Conservation (phyloP, 2,888 invertebrate species). For the Pollenia angustigena region DNA sequence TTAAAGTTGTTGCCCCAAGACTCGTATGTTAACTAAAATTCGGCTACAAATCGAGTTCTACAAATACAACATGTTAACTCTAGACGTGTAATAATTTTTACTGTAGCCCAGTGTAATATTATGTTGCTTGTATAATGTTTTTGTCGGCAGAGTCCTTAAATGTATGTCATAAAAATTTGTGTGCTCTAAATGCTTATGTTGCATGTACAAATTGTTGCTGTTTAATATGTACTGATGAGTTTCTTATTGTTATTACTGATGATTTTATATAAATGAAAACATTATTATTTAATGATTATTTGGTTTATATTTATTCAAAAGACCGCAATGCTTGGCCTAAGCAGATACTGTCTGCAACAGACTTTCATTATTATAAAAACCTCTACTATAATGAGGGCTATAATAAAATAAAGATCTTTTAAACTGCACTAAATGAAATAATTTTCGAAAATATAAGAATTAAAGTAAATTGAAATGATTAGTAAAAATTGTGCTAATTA, state of each 20-base stretch:
- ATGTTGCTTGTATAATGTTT: not conserved
- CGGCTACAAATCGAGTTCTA: no score
- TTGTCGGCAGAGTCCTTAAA: slow-evolving; percentile 38
- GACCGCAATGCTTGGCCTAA: slow-evolving; percentile 23
- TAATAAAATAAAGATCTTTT: slow-evolving; percentile 19
- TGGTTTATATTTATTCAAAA: slow-evolving; percentile 24
- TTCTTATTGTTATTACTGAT: not conserved
- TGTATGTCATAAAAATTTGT: slow-evolving; percentile 56
- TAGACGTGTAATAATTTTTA: no score
- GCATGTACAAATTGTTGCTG: slow-evolving; percentile 36
- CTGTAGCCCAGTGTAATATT: no score
- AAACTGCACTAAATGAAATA: slow-evolving; percentile 36
- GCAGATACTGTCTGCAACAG: not conserved
- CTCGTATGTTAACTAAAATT: no score
- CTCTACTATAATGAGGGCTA: slow-evolving; percentile 19
- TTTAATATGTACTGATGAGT: not conserved
- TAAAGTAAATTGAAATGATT: slow-evolving; percentile 3
- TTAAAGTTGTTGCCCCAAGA: no score
- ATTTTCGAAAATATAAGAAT: slow-evolving; percentile 1
- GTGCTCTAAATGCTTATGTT: slow-evolving; percentile 51
- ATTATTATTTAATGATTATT: slow-evolving; percentile 38
- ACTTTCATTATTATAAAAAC: slow-evolving; percentile 6
- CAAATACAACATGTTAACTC: no score
- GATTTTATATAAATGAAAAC: slow-evolving; percentile 1
- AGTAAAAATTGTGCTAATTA: not conserved